A percentile compares a stretch with the other conserved stretches of the same genome.
Evolutionary conservation across 2,888 invertebrate genomes (phyloP).

Genomic region (Eristalinus sepulchralis): DNA sequence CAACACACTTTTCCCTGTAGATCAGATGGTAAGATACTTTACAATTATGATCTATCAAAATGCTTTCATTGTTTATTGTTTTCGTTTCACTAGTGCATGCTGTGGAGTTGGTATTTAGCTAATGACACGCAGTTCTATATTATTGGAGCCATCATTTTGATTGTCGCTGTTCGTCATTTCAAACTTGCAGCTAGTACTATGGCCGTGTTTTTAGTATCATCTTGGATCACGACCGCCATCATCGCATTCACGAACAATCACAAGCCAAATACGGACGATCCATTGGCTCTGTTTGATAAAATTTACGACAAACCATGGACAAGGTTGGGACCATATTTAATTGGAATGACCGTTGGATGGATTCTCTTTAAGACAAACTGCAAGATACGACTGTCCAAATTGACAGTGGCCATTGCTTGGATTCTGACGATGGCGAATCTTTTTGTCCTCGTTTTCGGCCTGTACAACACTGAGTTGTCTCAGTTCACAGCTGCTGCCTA

Average conservation of each 20-base stretch:
- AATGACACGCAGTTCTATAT: constrained; percentile 94
- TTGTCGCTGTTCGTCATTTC: constrained; percentile 90
- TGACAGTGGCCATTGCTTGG: constrained; percentile 88
- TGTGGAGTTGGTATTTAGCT: constrained; percentile 95
- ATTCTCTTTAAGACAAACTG: constrained; percentile 91
- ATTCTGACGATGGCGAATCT: constrained; percentile 85
- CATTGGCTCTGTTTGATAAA: constrained; percentile 92
- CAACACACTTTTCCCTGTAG: constrained; percentile 91
- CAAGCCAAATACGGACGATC: constrained; percentile 90
- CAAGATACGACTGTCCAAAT: constrained; percentile 87
- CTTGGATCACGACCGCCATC: constrained; percentile 90
- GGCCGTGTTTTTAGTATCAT: constrained; percentile 86
- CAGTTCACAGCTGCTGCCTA: constrained; percentile 88
- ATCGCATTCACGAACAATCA: constrained; percentile 90
- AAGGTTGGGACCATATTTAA: constrained; percentile 90
- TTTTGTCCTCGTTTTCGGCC: constrained; percentile 89
- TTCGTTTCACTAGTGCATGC: constrained; percentile 87
- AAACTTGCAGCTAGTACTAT: constrained; percentile 87
- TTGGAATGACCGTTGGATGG: constrained; percentile 93
- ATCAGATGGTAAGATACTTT: constrained; percentile 87
- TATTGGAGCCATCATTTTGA: constrained; percentile 90
- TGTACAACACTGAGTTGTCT: constrained; percentile 87
- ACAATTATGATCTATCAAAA: neutral
- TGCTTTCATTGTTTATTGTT: constrained; percentile 1
- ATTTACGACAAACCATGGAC: constrained; percentile 96